Evolutionary conservation across 2,888 invertebrate genomes (phyloP), one percentile per base, ranked within the genome.

Genomic region (Antitype chi): DNA sequence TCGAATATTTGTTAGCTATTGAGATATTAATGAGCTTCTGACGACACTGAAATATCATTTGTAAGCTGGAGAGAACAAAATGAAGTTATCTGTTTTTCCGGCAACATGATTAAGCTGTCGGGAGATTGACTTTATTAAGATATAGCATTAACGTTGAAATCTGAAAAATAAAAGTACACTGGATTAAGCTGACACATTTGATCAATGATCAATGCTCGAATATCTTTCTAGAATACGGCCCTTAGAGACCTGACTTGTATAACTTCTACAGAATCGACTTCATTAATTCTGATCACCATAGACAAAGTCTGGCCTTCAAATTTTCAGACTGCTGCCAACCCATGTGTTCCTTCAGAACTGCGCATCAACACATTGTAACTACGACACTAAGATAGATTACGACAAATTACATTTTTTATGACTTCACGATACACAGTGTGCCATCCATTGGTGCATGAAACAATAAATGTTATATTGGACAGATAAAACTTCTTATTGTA

Each of bases 401-500:
- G 57, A 75, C 85, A 77, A 80, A 86, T 75, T 70, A 74, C 64
- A 74, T 81, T 85, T 78, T 85, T 85, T 87, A 85, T 59, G 74
- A 78, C 84, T 72, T 80, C 69, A 74, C 79, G 60, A 77, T 77
- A 82, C 69, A 81, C 62, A 81, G 70, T 81, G 75, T 69, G 74
- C 68, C 43, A 60, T 80, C 80, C 81, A 85, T 82, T 78, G 79
- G 77, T 74, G 78, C 81, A 83, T 59, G 76, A 77, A 86, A 87
- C 82, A 86, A 89, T 89, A 90, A 90, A 88, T 69, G 86, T 87
- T 87, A 85, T 87, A 86, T 84, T 84, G 78, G 84, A 75, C 78
- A 80, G 82, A 90, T 91, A 92, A 91, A 90, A 89, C 76, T 78
- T 84, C 84, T 88, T 87, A 90, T 91, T 90, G 87, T 87, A 86